Evolutionary conservation across 2,888 invertebrate species (phyloP).

Genomic region (Drosophila dives): DNA sequence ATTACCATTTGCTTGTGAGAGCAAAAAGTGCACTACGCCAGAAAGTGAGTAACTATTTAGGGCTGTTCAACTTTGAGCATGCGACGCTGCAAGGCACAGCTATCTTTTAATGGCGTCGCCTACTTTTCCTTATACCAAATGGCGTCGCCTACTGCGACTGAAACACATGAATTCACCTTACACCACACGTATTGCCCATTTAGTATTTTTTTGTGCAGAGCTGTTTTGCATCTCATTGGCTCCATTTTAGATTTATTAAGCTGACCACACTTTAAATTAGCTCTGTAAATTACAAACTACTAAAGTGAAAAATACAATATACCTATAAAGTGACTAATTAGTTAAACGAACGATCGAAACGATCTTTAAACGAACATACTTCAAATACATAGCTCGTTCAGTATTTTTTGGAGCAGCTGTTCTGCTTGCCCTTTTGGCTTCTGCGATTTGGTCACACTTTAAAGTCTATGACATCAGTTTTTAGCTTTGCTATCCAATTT

Average conservation of each 20-base stretch:
- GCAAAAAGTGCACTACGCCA: neutral
- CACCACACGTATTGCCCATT: neutral
- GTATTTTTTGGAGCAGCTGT: slow-evolving; percentile 30
- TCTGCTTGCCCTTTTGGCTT: slow-evolving; percentile 3
- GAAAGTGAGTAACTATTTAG: neutral
- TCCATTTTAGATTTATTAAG: neutral
- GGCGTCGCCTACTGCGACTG: too few species aligned
- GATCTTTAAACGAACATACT: neutral
- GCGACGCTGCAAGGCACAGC: too few species aligned
- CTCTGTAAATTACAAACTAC: neutral
- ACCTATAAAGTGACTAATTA: neutral
- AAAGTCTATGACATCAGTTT: slow-evolving; percentile 51
- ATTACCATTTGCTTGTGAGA: slow-evolving; percentile 13
- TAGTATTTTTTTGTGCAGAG: neutral
- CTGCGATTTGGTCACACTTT: slow-evolving; percentile 25
- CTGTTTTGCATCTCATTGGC: neutral
- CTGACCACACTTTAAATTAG: neutral
- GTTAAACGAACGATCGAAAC: too few species aligned
- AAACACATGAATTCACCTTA: too few species aligned
- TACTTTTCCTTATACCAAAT: too few species aligned
- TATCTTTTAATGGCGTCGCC: too few species aligned
- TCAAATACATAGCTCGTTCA: neutral
- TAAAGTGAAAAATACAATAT: neutral
- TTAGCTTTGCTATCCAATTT: slow-evolving; percentile 49
- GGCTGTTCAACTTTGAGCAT: too few species aligned